Conservation (phyloP, 2,113 vertebrate species). For the Pelusios castaneus region DNA sequence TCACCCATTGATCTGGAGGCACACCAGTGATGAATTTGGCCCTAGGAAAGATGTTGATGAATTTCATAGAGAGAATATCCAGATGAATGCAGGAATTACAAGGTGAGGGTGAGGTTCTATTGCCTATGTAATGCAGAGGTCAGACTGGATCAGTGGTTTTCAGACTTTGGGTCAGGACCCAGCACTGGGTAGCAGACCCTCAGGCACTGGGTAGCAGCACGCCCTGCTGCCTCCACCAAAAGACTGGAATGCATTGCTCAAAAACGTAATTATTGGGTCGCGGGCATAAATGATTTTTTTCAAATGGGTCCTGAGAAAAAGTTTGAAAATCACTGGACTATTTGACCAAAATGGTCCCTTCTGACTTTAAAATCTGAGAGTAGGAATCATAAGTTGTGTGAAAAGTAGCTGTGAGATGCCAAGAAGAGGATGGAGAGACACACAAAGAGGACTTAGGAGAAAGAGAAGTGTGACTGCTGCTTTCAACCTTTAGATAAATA, state of each 20-base stretch:
- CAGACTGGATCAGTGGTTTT: too few relatives aligned
- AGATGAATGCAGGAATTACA: conserved; percentile 30
- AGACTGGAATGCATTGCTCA: too few relatives aligned
- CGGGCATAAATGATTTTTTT: too few relatives aligned
- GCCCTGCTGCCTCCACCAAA: too few relatives aligned
- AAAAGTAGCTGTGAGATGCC: conserved; percentile 20
- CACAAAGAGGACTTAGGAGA: background rate
- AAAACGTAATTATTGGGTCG: too few relatives aligned
- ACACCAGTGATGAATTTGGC: background rate
- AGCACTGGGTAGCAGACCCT: too few relatives aligned
- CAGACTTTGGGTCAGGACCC: too few relatives aligned
- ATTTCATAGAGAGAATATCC: too few relatives aligned
- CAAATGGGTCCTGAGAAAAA: too few relatives aligned
- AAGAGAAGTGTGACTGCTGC: background rate
- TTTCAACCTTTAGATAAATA: background rate
- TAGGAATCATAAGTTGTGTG: conserved; percentile 4
- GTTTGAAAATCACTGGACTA: too few relatives aligned
- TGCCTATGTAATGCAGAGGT: conserved; percentile 16
- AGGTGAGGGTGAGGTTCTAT: background rate
- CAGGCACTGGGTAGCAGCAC: too few relatives aligned
- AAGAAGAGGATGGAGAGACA: background rate
- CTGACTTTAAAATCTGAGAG: background rate
- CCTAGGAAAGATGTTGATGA: background rate
- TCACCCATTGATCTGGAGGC: background rate
- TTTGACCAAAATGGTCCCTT: background rate